Conservation (phyloP, 2,888 invertebrate species). For the Pseudanteris insignis region DNA sequence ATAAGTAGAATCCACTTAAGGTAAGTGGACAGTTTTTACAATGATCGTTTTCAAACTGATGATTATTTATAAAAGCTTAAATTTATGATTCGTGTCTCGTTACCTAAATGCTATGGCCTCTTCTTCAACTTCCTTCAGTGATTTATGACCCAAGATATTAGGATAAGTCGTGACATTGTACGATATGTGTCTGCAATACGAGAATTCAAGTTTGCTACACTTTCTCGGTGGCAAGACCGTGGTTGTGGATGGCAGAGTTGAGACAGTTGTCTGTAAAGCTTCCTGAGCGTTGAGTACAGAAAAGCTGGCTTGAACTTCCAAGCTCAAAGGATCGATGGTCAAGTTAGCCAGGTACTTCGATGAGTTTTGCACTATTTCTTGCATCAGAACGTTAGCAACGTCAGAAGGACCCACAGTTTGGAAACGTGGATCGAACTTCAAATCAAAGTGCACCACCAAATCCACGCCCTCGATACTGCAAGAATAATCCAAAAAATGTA, state of each 20-base stretch:
- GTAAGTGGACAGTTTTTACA: no score
- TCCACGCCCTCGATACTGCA: slow-evolving; percentile 75
- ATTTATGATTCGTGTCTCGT: no score
- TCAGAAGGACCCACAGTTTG: slow-evolving; percentile 75
- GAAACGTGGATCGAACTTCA: slow-evolving; percentile 81
- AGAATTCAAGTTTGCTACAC: slow-evolving; percentile 75
- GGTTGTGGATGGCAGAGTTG: slow-evolving; percentile 63
- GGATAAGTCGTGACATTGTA: slow-evolving; percentile 87
- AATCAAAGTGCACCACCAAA: slow-evolving; percentile 84
- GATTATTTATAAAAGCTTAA: no score
- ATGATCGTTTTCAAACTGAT: no score
- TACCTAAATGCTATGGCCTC: slow-evolving; percentile 81
- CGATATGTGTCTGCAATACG: slow-evolving; percentile 76
- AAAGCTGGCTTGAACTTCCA: slow-evolving; percentile 72
- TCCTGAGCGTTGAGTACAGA: slow-evolving; percentile 63
- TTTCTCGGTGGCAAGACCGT: slow-evolving; percentile 73
- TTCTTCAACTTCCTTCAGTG: slow-evolving; percentile 73
- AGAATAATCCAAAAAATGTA: not conserved
- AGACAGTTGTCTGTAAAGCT: slow-evolving; percentile 59
- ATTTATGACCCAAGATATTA: slow-evolving; percentile 77
- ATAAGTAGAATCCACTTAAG: no score
- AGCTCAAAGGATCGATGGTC: slow-evolving; percentile 73
- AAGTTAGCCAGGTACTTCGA: slow-evolving; percentile 73
- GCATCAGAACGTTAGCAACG: slow-evolving; percentile 73
- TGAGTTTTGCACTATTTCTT: slow-evolving; percentile 72